phyloP scores from a whole-genome alignment of 2,888 invertebrate genomes.

The Macrophya annulata region DNA sequence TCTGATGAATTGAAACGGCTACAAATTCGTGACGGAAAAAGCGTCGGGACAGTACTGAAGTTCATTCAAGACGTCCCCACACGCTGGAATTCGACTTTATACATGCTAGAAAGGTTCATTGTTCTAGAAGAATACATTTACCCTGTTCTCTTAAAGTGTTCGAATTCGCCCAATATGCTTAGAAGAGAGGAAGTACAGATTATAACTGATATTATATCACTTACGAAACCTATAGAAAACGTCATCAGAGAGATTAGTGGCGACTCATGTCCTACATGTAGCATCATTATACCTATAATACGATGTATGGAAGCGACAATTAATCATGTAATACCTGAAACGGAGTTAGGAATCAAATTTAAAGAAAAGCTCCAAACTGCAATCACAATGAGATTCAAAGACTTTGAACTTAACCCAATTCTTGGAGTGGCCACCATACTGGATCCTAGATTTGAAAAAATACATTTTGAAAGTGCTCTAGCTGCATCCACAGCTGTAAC shows the following conservation, averaged over 20 bases:
- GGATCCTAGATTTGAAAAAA: background rate
- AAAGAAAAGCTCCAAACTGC: background rate
- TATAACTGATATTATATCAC: background rate
- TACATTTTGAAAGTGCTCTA: conserved; percentile 3
- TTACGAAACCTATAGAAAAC: background rate
- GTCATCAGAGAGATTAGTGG: background rate
- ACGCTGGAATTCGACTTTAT: background rate
- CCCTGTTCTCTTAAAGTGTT: background rate
- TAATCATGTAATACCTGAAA: background rate
- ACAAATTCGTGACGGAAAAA: background rate
- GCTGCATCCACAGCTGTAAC: background rate
- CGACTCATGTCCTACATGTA: background rate
- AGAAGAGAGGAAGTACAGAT: background rate
- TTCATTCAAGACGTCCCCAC: background rate
- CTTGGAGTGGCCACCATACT: background rate
- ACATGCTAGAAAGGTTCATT: background rate
- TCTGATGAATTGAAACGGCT: background rate
- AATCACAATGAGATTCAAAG: background rate
- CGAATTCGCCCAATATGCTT: background rate
- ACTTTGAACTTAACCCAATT: background rate
- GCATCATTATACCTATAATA: background rate
- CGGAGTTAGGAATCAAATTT: background rate
- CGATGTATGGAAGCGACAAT: background rate
- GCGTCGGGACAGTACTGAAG: background rate
- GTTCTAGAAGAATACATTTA: background rate